phyloP scores from a whole-genome alignment of 2,888 invertebrate species.

The Dicycla oo region DNA sequence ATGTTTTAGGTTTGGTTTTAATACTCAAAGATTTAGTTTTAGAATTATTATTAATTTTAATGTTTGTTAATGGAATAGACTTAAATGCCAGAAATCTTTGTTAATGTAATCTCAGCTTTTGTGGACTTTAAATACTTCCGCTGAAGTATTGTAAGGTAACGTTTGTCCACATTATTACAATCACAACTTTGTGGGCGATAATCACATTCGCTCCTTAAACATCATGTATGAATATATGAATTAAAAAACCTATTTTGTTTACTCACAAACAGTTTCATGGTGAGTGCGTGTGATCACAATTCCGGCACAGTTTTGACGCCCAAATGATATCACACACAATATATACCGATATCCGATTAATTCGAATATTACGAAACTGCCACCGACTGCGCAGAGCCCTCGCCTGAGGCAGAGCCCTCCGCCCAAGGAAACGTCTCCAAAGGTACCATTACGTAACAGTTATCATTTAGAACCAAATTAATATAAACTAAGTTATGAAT shows the following conservation, averaged over 20 bases:
- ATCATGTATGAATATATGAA: too few species aligned
- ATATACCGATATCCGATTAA: slow-evolving; percentile 70
- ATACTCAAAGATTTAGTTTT: neutral
- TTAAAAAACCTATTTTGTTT: slow-evolving; percentile 15
- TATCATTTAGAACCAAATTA: slow-evolving; percentile 36
- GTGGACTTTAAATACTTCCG: neutral
- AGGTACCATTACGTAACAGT: slow-evolving; percentile 47
- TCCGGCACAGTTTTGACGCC: slow-evolving; percentile 61
- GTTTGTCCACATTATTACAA: neutral
- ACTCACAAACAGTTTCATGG: slow-evolving; percentile 81
- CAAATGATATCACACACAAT: slow-evolving; percentile 58
- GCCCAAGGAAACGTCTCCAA: slow-evolving; percentile 43
- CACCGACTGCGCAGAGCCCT: slow-evolving; percentile 38
- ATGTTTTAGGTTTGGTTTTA: neutral
- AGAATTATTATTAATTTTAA: neutral
- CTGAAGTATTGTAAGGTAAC: too few species aligned
- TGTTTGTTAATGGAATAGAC: neutral
- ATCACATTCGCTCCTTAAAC: too few species aligned
- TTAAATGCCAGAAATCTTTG: neutral
- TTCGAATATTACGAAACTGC: slow-evolving; percentile 66
- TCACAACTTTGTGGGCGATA: neutral
- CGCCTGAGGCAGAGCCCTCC: slow-evolving; percentile 53
- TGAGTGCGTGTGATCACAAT: slow-evolving; percentile 47
- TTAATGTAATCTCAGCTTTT: neutral
- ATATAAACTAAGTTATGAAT: slow-evolving; percentile 52